A percentile compares a stretch with the other conserved stretches of the same genome.
phyloP scores from a whole-genome alignment of 2,888 invertebrate species.

The Sympetrum striolatum region DNA sequence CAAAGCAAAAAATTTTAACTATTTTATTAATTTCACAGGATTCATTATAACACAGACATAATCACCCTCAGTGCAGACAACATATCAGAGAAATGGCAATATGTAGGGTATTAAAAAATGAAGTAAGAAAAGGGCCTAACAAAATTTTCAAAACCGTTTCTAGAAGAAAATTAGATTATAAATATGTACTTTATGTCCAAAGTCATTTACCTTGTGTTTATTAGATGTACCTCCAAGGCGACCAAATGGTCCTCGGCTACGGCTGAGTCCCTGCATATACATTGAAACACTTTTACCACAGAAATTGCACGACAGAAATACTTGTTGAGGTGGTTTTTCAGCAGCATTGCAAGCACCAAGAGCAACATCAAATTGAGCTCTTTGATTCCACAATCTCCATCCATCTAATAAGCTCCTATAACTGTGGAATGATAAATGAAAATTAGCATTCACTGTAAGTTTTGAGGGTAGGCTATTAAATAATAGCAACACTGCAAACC shows the following conservation, averaged over 20 bases:
- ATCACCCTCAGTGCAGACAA: too few relatives aligned
- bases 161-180: too few relatives aligned
- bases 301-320: conserved; percentile 90
- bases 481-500: too few relatives aligned
- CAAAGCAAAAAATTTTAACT: too few relatives aligned
- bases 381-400: conserved; percentile 90
- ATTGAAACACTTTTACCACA: conserved; percentile 93
- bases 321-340: conserved; percentile 61
- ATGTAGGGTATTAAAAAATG: too few relatives aligned
- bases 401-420: conserved; percentile 85
- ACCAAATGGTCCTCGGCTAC: conserved; percentile 66
- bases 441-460: not conserved
- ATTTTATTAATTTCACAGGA: too few relatives aligned
- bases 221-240: conserved; percentile 72
- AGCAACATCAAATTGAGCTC: conserved; percentile 88
- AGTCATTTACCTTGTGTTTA: conserved; percentile 70
- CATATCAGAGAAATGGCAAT: too few relatives aligned
- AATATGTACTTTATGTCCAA: too few relatives aligned
- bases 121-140: too few relatives aligned
- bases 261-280: conserved; percentile 71
- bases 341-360: conserved; percentile 67
- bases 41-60: too few relatives aligned
- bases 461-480: not conserved
- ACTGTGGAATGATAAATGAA: conserved; percentile 60
- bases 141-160: too few relatives aligned